phyloP scores from a whole-genome alignment of 2,888 invertebrate species.

The Apeira syringaria region DNA sequence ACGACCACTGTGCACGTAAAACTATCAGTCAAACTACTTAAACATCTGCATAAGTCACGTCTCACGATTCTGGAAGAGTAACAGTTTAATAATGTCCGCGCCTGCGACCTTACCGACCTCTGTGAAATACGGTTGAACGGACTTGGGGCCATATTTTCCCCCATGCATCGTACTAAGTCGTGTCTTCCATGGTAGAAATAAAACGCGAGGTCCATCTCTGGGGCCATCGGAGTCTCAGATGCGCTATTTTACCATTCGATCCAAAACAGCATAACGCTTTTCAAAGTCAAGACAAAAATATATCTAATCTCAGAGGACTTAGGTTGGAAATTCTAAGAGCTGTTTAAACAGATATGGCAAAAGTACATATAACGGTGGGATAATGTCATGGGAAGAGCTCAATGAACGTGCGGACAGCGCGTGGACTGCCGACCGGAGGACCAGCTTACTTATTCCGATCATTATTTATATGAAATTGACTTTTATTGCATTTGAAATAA shows the following conservation, averaged over 20 bases:
- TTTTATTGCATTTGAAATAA: slow-evolving; percentile 41
- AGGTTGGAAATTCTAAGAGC: slow-evolving; percentile 21
- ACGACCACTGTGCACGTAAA: slow-evolving; percentile 73
- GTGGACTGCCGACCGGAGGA: slow-evolving; percentile 75
- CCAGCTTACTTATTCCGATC: slow-evolving; percentile 52
- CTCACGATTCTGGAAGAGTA: slow-evolving; percentile 72
- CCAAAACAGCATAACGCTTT: slow-evolving; percentile 40
- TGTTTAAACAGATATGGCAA: slow-evolving; percentile 37
- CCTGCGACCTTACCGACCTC: slow-evolving; percentile 70
- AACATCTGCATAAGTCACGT: slow-evolving; percentile 83
- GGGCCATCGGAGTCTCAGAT: slow-evolving; percentile 81
- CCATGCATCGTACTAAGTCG: slow-evolving; percentile 79
- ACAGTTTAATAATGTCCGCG: slow-evolving; percentile 83
- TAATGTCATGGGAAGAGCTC: slow-evolving; percentile 84
- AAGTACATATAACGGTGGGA: slow-evolving; percentile 47
- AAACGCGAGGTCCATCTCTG: slow-evolving; percentile 82
- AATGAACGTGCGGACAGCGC: slow-evolving; percentile 80
- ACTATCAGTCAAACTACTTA: slow-evolving; percentile 80
- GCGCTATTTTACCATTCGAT: slow-evolving; percentile 61
- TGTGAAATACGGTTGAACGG: slow-evolving; percentile 80
- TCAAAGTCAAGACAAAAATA: slow-evolving; percentile 6
- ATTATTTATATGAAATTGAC: slow-evolving; percentile 47
- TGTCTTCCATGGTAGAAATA: slow-evolving; percentile 82
- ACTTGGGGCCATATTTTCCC: slow-evolving; percentile 78
- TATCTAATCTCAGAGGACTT: neutral